Evolutionary conservation across 2,113 vertebrate genomes (phyloP), one percentile per base, ranked within the genome.

Genomic region (Indicator indicator): DNA sequence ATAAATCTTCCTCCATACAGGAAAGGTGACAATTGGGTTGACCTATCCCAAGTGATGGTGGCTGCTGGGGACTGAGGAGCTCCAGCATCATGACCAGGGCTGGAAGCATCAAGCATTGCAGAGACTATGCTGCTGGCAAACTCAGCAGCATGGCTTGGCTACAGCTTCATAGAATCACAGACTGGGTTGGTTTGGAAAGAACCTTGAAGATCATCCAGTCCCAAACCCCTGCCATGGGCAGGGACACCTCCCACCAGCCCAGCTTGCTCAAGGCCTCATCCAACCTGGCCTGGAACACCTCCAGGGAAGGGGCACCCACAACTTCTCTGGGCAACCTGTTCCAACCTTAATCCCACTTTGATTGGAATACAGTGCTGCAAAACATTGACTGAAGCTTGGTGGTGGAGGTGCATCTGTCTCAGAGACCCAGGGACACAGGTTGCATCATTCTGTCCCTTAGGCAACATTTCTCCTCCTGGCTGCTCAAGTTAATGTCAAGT

Each of bases 1-100:
- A 8, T 38, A 21, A 77, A 52, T 13, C 62, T 62, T 15, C 44
- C 28, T 23, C 24, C 6, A 44, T 3, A 16, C 5, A 0, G 44
- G 73, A 38, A 55, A 89, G 62, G 68, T 15, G 86, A 24, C 73
- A 12, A 9, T 0, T 0, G 16, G 10, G 6, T 0, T 2, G 38
- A 20, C 60, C 48, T 32, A n/a, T 6, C 40, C 76, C 2, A 28
- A 55, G 62, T 0, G 0, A 55, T 2, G n/a, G 59, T 1, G 0
- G n/a, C 46, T 27, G 33, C 38, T 9, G 75, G 28, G 46, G 63
- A 28, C 16, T 0, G 30, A 13, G 56, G 12, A 42, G n/a, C 46
- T 32, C 19, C 3, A 5, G 60, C 2, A 7, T 26, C 10, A 6
- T 1, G 33, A 8, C 56, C 11, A 1, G 16, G 20, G 62, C 38